Percentiles rank a stretch among this genome's conserved stretches.
Evolutionary conservation across 37 sponge, comb jelly and placozoan genomes (phyloP).

Genomic region (Tethya wilhelma): DNA sequence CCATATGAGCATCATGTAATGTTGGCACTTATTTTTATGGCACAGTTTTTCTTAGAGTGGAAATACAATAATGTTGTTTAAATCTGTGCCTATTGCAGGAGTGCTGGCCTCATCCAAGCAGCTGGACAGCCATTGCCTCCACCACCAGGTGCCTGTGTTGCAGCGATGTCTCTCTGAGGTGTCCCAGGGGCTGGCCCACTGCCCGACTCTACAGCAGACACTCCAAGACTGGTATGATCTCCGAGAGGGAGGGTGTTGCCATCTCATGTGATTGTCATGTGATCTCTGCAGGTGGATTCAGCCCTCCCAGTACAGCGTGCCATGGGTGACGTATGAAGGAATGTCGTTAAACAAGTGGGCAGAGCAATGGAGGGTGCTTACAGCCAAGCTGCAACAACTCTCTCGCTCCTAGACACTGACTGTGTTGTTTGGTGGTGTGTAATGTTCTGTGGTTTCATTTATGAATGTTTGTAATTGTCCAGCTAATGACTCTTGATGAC

Average conservation of each 20-base stretch:
- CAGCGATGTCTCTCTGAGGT: conserved; percentile 15
- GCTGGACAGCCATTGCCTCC: conserved; percentile 3
- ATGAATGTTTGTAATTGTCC: no score
- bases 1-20: no score
- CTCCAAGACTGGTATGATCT: conserved; percentile 42
- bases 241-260: background rate
- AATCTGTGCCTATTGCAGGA: conserved; percentile 2
- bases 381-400: conserved; percentile 46
- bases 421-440: no score
- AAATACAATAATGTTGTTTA: no score
- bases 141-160: background rate
- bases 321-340: conserved; percentile 67
- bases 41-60: no score
- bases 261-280: no score
- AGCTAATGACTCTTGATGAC: no score
- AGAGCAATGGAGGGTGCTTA: conserved; percentile 70
- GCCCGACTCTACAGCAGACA: conserved; percentile 9
- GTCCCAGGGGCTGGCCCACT: conserved; percentile 22
- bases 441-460: no score
- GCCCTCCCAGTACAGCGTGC: conserved; percentile 48
- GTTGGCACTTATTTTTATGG: no score
- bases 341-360: conserved; percentile 65
- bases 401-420: no score
- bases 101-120: conserved; percentile 13
- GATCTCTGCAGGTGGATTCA: conserved; percentile 72